These are phyloP conservation scores for Pecten maximus DNA, from an alignment of 2,888 invertebrate genomes.

Conservation along the genomic window DNA sequence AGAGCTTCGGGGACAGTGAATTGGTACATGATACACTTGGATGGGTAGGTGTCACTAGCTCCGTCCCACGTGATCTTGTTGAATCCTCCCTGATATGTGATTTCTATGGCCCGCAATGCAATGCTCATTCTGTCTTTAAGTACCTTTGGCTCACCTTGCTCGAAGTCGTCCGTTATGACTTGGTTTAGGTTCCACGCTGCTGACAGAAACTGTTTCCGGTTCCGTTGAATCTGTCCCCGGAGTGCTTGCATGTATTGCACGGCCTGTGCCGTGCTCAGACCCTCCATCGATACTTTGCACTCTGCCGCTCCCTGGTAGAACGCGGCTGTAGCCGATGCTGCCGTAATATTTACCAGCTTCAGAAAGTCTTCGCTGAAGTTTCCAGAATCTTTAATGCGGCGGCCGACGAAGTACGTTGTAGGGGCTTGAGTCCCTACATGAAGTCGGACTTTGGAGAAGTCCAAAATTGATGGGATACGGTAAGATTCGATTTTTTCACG, in stretches of 20 bases:
- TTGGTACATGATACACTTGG: slow-evolving; percentile 72
- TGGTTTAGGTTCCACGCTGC: slow-evolving; percentile 72
- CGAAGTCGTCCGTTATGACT: slow-evolving; percentile 60
- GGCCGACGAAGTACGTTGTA: slow-evolving; percentile 67
- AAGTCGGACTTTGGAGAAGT: slow-evolving; percentile 67
- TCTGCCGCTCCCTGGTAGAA: slow-evolving; percentile 69
- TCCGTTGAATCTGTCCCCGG: slow-evolving; percentile 62
- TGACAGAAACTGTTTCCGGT: slow-evolving; percentile 62
- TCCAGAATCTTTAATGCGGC: slow-evolving; percentile 67
- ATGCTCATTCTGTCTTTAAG: slow-evolving; percentile 57
- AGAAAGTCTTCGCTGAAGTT: slow-evolving; percentile 68
- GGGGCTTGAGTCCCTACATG: slow-evolving; percentile 67
- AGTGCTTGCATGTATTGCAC: slow-evolving; percentile 67
- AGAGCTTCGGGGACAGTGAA: slow-evolving; percentile 65
- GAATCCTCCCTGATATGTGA: slow-evolving; percentile 66
- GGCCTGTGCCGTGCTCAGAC: slow-evolving; percentile 65
- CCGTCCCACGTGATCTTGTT: slow-evolving; percentile 70
- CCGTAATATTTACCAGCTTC: slow-evolving; percentile 65
- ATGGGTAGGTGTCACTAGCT: slow-evolving; percentile 70
- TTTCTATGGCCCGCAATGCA: slow-evolving; percentile 63
- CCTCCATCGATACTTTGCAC: slow-evolving; percentile 68
- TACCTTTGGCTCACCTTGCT: slow-evolving; percentile 41
- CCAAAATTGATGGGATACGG: slow-evolving; percentile 65
- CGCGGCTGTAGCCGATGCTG: slow-evolving; percentile 65
- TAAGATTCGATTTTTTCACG: slow-evolving; percentile 66